Percentiles rank a stretch among this genome's conserved stretches.
These are phyloP conservation scores for Drosophila bunnanda DNA, from an alignment of 2,888 invertebrate species.

Conservation along the genomic window DNA sequence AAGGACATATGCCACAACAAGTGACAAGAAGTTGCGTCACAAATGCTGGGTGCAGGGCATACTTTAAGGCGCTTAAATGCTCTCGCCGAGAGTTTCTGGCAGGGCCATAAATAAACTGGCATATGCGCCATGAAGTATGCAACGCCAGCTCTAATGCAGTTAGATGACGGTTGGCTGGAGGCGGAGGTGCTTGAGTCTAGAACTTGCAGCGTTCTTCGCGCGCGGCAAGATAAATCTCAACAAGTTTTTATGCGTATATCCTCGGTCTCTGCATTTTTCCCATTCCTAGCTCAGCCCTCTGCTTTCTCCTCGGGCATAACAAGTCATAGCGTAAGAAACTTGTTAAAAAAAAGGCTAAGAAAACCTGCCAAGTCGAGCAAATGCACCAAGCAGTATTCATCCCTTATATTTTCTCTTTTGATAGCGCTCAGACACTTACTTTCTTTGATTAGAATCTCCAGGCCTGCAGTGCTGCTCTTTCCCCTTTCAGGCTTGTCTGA, in stretches of 20 bases:
- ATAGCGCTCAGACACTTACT: conserved; percentile 50
- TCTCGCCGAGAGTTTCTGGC: conserved; percentile 33
- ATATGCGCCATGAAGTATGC: conserved; percentile 69
- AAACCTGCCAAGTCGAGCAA: conserved; percentile 59
- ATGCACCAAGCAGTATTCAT: conserved; percentile 43
- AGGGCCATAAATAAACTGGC: conserved; percentile 75
- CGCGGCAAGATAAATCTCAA: conserved; percentile 78
- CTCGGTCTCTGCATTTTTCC: conserved; percentile 29
- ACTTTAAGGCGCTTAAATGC: conserved; percentile 77
- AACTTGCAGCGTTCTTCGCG: conserved; percentile 59
- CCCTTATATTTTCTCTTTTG: conserved; percentile 41
- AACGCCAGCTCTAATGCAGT: conserved; percentile 63
- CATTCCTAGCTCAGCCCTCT: conserved; percentile 14
- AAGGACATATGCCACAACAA: conserved; percentile 63
- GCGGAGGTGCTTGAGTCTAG: conserved; percentile 27
- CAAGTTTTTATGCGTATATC: conserved; percentile 73
- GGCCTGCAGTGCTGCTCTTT: conserved; percentile 38
- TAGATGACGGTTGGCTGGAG: conserved; percentile 38
- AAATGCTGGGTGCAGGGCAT: conserved; percentile 56
- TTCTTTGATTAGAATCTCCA: conserved; percentile 52
- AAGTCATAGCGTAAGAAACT: conserved; percentile 47
- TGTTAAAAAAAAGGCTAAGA: conserved; percentile 21
- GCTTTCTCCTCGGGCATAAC: conserved; percentile 50
- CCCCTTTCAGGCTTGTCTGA: conserved; percentile 7
- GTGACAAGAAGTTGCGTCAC: conserved; percentile 59